Evolutionary conservation across 2,113 vertebrate genomes (phyloP).

Genomic region (Rana temporaria): DNA sequence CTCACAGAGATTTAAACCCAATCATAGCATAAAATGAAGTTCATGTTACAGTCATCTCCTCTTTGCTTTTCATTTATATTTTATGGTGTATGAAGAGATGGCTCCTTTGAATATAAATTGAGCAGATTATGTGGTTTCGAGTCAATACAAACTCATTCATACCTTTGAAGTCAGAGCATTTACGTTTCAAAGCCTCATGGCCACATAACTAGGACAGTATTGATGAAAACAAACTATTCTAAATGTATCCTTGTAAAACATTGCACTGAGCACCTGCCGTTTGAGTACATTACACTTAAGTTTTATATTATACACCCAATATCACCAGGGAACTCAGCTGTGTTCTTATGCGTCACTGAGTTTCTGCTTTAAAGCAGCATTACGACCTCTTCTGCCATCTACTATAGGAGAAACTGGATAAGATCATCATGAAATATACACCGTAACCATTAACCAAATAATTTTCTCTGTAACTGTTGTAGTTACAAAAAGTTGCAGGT

Average conservation of each 20-base stretch:
- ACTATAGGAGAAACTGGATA: not conserved
- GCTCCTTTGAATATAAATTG: slow-evolving; percentile 35
- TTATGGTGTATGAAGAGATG: slow-evolving; percentile 28
- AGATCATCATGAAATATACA: not conserved
- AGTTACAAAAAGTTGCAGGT: not conserved
- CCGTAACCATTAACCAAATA: not conserved
- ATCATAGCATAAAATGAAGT: slow-evolving; percentile 36
- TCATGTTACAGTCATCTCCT: slow-evolving; percentile 23
- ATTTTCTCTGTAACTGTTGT: not conserved
- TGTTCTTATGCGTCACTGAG: not conserved
- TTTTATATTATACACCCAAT: not conserved
- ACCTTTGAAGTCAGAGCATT: slow-evolving; percentile 30
- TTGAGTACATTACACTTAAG: not conserved
- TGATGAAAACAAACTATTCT: slow-evolving; percentile 8
- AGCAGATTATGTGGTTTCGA: slow-evolving; percentile 21
- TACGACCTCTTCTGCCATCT: not conserved
- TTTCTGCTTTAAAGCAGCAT: not conserved
- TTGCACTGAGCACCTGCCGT: slow-evolving; percentile 17
- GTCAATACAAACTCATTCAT: slow-evolving; percentile 35
- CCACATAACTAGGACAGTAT: not conserved
- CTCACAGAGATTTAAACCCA: slow-evolving; percentile 34
- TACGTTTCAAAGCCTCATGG: slow-evolving; percentile 6
- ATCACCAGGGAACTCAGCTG: not conserved
- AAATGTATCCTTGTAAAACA: slow-evolving; percentile 1
- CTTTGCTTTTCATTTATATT: slow-evolving; percentile 44